Base-by-base conservation (phyloP, 1,140 invertebrate species). In the Saccostrea cuccullata region DNA sequence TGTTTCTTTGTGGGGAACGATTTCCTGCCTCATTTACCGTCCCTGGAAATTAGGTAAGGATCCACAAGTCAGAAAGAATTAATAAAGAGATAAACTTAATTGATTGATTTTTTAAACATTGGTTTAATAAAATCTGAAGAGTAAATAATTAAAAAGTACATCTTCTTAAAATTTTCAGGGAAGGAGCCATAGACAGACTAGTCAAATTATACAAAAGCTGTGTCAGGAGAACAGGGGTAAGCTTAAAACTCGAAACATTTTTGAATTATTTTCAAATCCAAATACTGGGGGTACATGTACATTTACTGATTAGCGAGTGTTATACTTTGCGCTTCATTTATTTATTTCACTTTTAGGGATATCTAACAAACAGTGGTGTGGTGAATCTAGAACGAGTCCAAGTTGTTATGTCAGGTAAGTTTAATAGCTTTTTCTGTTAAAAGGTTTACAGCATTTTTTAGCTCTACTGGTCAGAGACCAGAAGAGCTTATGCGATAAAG, bases 1-100 rank as follows among this genome's bases (percentile, higher is more conserved):
- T 99, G 99, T 95, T 99, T 99, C 95, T 99, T 99, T 96, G 99
- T 99, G 87, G 99, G 99, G 70, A 99, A 99, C 95, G 99, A 99
- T 96, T 99, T 99, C 95, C 95, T 99, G 91, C 99, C 99, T 20
- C 99, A 99, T 96, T 96, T 99, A 87, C 99, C 99, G 20, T 99
- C 98, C 36, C 95, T 99, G 88, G 99, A 99, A 96, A 99, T 99
- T 92, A 96, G 94, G 94, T 95, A 87, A 64, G n/a, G 1, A 17
- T 47, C 47, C 47, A 47, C 47, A 47, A 47, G 1, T 47, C 47
- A 8, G 47, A 47, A 47, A 47, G 47, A 47, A 8, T 47, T 47
- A 8, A 47, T 47, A 6, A 47, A 47, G 5, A 47, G 47, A 47
- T 47, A 3, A 47, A 47, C 47, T 47, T 47, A 47, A 8, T 9